Evolutionary conservation across 1,140 invertebrate species (phyloP), one percentile per base, ranked within the genome.

Genomic region (Ceratosolen solmsi): DNA sequence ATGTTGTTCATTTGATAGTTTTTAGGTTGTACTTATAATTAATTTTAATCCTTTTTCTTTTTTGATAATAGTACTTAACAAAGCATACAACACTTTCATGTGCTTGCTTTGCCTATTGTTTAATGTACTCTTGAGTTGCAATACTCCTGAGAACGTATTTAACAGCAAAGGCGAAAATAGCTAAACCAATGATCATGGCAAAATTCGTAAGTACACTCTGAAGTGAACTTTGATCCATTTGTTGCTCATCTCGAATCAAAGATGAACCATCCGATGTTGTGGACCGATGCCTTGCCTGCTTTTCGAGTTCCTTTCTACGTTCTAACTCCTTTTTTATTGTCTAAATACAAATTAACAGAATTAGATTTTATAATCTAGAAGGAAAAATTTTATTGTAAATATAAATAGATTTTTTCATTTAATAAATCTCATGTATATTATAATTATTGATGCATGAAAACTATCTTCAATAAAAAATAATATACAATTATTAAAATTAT

Each of bases 151-250:
- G 90, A 27, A 98, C 96, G 92, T 96, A 96, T 92, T 96, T 97
- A 17, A 98, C 96, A 84, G 94, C 95, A 85, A 95, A 96, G 27
- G 96, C 96, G 90, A 98, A 97, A 41, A 95, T 94, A n/a, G 95
- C 96, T 90, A 97, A 95, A 58, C 96, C 96, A 65, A 96, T 91
- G 54, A 97, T 93, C 68, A 97, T 95, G 87, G 95, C 93, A 82
- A 97, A 92, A 91, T 97, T 97, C 72, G 95, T 95, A 56, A 97
- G 86, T 77, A 95, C 94, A 86, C 94, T 95, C 60, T 96, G 94
- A 81, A 96, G 90, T 33, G 94, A 94, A 80, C 94, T 95, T 84
- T 95, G 94, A 78, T 94, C 93, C 58, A 92, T 92, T 86, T 93
- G 89, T 82, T 94, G 89, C 83, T 93, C 89, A 81, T 92, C 88